phyloP scores from a whole-genome alignment of 1,140 invertebrate species.

The Chironomus tepperi region DNA sequence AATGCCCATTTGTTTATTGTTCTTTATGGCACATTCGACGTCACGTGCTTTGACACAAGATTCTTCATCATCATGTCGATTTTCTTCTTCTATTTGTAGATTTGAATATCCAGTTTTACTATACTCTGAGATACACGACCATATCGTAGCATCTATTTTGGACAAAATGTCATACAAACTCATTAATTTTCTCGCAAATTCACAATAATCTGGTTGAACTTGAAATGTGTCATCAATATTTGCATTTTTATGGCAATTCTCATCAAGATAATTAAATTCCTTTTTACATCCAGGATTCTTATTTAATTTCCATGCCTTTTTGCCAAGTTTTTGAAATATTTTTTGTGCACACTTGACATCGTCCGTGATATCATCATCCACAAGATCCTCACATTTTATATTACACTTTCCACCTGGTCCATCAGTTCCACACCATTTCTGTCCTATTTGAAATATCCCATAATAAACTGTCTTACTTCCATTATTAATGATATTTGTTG shows the following conservation, averaged over 20 bases:
- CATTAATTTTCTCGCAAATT: not conserved
- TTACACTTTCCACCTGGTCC: not conserved
- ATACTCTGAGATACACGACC: not conserved
- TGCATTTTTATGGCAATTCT: not conserved
- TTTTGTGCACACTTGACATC: not conserved
- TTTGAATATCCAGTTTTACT: not conserved
- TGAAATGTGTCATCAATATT: not conserved
- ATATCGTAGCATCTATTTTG: constrained; percentile 5
- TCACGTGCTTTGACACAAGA: not conserved
- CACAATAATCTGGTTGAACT: not conserved
- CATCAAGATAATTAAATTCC: not conserved
- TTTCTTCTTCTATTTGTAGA: not conserved
- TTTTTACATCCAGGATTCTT: not conserved
- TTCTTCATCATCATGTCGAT: not conserved
- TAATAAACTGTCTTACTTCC: not conserved
- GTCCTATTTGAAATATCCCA: not conserved
- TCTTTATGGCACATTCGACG: not conserved
- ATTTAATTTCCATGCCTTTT: not conserved
- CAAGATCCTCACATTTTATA: not conserved
- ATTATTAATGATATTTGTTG: not conserved
- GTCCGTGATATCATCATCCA: not conserved
- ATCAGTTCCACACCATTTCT: not conserved
- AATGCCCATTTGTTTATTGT: not conserved
- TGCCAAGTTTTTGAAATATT: not conserved
- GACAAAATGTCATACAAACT: not conserved